These are phyloP conservation scores for Aphis gossypii DNA, from an alignment of 1,140 invertebrate species.

Conservation along the genomic window DNA sequence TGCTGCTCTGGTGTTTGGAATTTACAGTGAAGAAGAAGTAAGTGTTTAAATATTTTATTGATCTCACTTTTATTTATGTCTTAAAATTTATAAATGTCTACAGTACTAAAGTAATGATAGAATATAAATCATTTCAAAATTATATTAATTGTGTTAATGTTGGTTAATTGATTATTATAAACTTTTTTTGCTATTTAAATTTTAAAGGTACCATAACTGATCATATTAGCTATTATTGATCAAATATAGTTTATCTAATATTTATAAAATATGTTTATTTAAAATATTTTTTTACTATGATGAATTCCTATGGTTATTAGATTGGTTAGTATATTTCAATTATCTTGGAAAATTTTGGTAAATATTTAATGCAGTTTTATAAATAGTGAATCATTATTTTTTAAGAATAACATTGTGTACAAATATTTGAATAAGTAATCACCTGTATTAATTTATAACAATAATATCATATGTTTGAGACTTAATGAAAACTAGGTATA, in stretches of 20 bases:
- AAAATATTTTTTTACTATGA: neutral
- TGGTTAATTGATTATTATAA: neutral
- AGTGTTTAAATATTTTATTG: neutral
- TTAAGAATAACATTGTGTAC: neutral
- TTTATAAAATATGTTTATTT: neutral
- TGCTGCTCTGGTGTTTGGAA: conserved; percentile 53
- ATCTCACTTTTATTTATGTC: neutral
- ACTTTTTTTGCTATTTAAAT: neutral
- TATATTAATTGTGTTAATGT: neutral
- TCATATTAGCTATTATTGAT: neutral
- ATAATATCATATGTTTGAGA: neutral
- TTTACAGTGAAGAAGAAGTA: conserved; percentile 59
- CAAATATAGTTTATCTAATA: neutral
- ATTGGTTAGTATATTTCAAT: neutral
- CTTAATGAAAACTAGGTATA: neutral
- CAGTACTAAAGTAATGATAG: neutral
- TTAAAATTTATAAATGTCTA: neutral
- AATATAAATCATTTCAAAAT: neutral
- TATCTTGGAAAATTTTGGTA: neutral
- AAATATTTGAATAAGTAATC: neutral
- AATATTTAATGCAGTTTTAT: neutral
- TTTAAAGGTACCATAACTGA: neutral
- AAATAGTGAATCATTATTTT: neutral
- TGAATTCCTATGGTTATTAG: neutral
- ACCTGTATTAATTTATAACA: neutral